Conservation (phyloP, 1,140 invertebrate genomes). For the Sycobia sp. region DNA sequence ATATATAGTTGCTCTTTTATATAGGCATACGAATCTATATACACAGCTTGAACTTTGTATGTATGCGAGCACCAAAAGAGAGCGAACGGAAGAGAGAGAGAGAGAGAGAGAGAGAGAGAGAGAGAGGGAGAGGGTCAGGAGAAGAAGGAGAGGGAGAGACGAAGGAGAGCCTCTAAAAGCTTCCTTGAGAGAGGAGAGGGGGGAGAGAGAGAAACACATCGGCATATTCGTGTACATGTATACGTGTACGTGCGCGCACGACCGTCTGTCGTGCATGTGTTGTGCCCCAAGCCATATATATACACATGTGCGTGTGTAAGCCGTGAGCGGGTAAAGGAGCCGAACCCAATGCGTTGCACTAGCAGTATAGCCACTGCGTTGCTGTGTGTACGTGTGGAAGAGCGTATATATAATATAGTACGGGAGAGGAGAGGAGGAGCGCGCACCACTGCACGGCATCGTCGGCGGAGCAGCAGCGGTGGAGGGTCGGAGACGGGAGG, state of each 20-base stretch:
- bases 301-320: no score
- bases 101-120: slow-evolving; percentile 3
- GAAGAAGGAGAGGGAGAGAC: slow-evolving; percentile 2
- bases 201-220: background rate
- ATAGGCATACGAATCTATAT: background rate
- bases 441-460: background rate
- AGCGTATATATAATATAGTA: slow-evolving; percentile 11
- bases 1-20: no score
- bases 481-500: background rate
- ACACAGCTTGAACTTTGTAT: slow-evolving; percentile 10
- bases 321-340: slow-evolving; percentile 17
- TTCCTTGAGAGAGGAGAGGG: background rate
- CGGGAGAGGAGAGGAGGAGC: slow-evolving; percentile 1
- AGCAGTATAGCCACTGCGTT: background rate
- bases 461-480: background rate
- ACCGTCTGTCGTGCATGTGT: background rate
- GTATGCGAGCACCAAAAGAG: background rate
- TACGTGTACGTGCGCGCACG: slow-evolving; percentile 28
- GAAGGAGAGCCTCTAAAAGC: no score
- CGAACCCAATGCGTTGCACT: background rate
- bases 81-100: slow-evolving; percentile 1
- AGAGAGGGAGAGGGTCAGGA: background rate
- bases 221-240: background rate
- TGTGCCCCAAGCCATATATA: no score
- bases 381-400: slow-evolving; percentile 10